Evolutionary conservation across 2,113 vertebrate genomes (phyloP), one percentile per base, ranked within the genome.

Genomic region (Cinclus cinclus): DNA sequence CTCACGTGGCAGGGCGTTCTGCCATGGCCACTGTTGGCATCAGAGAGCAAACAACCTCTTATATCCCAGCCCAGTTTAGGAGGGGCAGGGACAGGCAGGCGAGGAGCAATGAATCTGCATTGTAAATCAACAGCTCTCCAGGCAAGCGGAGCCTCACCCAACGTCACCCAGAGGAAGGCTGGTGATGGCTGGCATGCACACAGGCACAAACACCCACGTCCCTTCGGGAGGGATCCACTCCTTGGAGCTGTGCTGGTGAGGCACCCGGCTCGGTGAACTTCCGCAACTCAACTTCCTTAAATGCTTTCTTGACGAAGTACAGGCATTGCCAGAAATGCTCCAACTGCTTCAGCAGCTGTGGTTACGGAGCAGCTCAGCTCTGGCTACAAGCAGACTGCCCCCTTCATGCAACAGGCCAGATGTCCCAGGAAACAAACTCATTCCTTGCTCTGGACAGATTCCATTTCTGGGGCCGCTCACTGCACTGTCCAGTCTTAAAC

Each of bases 91-190:
- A 50, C 77, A 74, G 90, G 86, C 75, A 49, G 93, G 70, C 24
- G 1, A 96, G 86, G 92, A 87, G 79, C 30, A 20, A 50, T 39
- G 85, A 69, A 97, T 97, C 97, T 98, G 97, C 97, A 98, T 98
- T 98, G 98, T 97, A 98, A 98, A 98, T 96, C 73, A 96, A 71
- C 91, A 52, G 94, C 92, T 79, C 92, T 93, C 91, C 46, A 53
- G 88, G 92, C 90, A 22, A 52, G 74, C 56, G 28, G 64, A 81
- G 77, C 73, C 74, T 50, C 47, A 49, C 47, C 64, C 74, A 59
- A 59, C 79, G 90, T 90, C 76, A 90, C 39, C 52, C 6, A 30
- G 52, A 44, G 37, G 35, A 60, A 78, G 47, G n/a, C 19, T 18
- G 41, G n/a, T 5, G 8, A 41, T 20, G 56, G 85, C 6, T 18